A percentile compares a stretch with the other conserved stretches of the same genome.
phyloP scores from a whole-genome alignment of 2,797 vertebrate genomes.

The Artibeus lituratus region DNA sequence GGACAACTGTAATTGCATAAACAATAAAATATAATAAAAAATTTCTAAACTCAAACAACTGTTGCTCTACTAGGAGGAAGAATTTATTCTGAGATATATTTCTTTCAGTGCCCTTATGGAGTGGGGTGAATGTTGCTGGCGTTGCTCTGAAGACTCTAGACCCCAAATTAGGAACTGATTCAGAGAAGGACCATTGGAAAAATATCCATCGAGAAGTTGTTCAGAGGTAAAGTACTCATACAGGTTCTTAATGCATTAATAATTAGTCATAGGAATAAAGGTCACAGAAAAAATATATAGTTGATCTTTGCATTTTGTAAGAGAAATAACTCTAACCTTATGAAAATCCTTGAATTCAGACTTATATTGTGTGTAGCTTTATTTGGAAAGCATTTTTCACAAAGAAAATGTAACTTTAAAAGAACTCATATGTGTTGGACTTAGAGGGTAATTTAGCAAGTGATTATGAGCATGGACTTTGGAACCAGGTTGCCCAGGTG shows the following conservation, averaged over 20 bases:
- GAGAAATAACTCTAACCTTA: neutral
- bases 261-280: neutral
- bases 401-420: neutral
- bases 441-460: neutral
- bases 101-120: conserved; percentile 95
- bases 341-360: neutral
- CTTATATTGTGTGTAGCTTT: neutral
- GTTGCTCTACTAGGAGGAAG: neutral
- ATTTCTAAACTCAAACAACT: neutral
- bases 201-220: conserved; percentile 92
- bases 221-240: conserved; percentile 85
- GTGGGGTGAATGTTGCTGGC: conserved; percentile 95
- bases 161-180: conserved; percentile 89
- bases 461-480: neutral
- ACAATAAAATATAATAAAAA: neutral
- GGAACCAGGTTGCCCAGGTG: neutral
- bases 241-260: neutral
- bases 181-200: conserved; percentile 94
- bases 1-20: neutral
- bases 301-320: neutral
- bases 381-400: neutral
- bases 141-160: conserved; percentile 91
- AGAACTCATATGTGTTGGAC: neutral
- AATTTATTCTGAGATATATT: neutral
- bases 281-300: neutral